Evolutionary conservation across 2,888 invertebrate species (phyloP).

Genomic region (Acanthoscelides obtectus): DNA sequence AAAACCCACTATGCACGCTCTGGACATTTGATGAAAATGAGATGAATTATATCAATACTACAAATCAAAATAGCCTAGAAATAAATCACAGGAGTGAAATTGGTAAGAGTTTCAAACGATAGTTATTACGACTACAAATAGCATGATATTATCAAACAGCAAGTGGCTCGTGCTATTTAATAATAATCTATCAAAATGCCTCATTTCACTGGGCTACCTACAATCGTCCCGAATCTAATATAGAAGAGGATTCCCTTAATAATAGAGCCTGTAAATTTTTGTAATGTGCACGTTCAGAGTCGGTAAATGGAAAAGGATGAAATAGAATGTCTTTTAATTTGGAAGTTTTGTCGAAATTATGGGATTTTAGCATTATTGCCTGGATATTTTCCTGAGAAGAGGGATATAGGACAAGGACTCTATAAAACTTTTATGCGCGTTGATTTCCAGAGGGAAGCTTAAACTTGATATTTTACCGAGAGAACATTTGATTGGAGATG

Average conservation of each 20-base stretch:
- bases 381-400: neutral
- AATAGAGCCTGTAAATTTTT: neutral
- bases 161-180: too few relatives aligned
- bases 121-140: too few relatives aligned
- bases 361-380: neutral
- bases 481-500: neutral
- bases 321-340: neutral
- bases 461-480: neutral
- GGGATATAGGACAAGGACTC: neutral
- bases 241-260: neutral
- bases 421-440: neutral
- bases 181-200: too few relatives aligned
- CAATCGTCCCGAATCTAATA: neutral
- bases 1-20: too few relatives aligned
- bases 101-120: too few relatives aligned
- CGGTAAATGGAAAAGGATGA: neutral
- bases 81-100: too few relatives aligned
- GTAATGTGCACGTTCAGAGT: neutral
- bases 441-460: neutral
- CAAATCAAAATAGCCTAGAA: too few relatives aligned
- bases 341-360: neutral
- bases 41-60: too few relatives aligned
- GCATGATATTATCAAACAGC: too few relatives aligned
- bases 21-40: too few relatives aligned
- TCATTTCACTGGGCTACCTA: neutral